Percentiles rank a stretch among this genome's conserved stretches.
Evolutionary conservation across 2,888 invertebrate genomes (phyloP).

Genomic region (Holacanthella duospinosa): DNA sequence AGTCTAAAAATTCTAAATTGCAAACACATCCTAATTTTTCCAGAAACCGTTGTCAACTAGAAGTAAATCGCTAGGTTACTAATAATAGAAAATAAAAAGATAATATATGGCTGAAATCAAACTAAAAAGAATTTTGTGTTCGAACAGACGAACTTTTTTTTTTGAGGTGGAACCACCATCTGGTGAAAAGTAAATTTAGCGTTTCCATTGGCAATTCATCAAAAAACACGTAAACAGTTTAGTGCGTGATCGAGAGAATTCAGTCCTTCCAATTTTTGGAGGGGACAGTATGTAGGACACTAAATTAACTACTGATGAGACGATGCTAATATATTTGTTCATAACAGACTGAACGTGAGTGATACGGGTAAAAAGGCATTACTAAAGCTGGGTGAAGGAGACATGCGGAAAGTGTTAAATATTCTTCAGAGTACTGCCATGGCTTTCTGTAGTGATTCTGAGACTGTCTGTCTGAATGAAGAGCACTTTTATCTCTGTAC

Average conservation of each 20-base stretch:
- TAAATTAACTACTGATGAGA: not conserved
- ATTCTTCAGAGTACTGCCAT: slow-evolving; percentile 92
- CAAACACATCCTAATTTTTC: too few relatives aligned
- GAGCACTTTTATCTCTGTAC: slow-evolving; percentile 90
- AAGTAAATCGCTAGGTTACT: too few relatives aligned
- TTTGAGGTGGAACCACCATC: too few relatives aligned
- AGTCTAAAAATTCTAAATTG: not conserved
- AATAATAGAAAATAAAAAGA: not conserved
- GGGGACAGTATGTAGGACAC: too few relatives aligned
- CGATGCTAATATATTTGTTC: not conserved
- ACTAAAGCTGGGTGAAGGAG: slow-evolving; percentile 80
- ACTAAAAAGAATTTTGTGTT: too few relatives aligned
- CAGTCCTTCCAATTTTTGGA: too few relatives aligned
- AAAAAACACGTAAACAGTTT: too few relatives aligned
- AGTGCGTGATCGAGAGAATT: too few relatives aligned
- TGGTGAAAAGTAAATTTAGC: too few relatives aligned
- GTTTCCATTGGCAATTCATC: too few relatives aligned
- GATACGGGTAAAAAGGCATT: slow-evolving; percentile 83
- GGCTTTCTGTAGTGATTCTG: slow-evolving; percentile 51
- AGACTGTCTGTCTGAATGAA: slow-evolving; percentile 63
- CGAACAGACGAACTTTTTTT: not conserved
- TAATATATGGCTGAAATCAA: too few relatives aligned
- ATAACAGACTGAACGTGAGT: slow-evolving; percentile 61
- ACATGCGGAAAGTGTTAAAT: slow-evolving; percentile 96
- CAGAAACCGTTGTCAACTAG: too few relatives aligned